Conservation (phyloP, 2,797 vertebrate species). For the Aratinga solstitialis region DNA sequence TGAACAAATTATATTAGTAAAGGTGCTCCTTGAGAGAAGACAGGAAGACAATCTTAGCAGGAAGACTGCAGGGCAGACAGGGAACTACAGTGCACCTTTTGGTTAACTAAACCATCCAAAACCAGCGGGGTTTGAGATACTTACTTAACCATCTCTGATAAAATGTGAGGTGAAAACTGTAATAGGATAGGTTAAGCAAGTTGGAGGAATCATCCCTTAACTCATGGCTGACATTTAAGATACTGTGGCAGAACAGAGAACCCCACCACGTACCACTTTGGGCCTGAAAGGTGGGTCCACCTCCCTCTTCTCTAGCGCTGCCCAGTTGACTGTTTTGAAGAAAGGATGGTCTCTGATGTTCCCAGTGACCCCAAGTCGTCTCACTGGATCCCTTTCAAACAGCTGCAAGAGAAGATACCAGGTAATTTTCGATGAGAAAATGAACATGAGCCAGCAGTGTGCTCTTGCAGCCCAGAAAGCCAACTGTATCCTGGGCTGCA, state of each 20-base stretch:
- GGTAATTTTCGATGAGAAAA: no score
- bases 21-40: not conserved
- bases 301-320: constrained; percentile 83
- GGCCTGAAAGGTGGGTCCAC: constrained; percentile 92
- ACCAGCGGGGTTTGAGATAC: not conserved
- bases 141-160: not conserved
- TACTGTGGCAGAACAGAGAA: not conserved
- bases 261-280: constrained; percentile 89
- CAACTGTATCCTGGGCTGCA: no score
- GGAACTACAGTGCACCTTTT: not conserved
- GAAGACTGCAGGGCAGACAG: not conserved
- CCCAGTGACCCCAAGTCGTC: constrained; percentile 88
- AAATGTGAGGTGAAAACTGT: not conserved
- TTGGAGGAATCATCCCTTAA: not conserved
- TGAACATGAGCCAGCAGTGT: no score
- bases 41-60: accelerated
- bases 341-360: constrained; percentile 88
- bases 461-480: no score
- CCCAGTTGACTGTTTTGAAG: constrained; percentile 94
- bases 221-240: no score
- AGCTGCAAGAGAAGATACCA: constrained; percentile 77
- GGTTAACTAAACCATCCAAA: not conserved
- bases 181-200: not conserved
- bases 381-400: constrained; percentile 89
- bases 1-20: not conserved